These are phyloP conservation scores for Lordiphosa mommai DNA, from an alignment of 1,140 invertebrate species.

Conservation along the genomic window DNA sequence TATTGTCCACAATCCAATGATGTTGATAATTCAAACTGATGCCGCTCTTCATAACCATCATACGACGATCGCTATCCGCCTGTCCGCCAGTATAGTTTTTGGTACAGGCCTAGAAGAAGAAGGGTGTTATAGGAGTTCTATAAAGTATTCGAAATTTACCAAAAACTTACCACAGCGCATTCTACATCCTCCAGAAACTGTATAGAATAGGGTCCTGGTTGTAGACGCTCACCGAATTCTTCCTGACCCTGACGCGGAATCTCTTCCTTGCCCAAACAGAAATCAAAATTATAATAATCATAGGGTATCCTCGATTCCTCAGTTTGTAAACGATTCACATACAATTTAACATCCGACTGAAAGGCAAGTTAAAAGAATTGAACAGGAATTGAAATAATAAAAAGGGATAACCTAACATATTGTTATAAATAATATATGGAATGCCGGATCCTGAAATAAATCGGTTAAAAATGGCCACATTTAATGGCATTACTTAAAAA, in stretches of 20 bases:
- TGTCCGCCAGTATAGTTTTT: slow-evolving; percentile 87
- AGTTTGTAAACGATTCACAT: slow-evolving; percentile 97
- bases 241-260: slow-evolving; percentile 98
- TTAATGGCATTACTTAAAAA: no score
- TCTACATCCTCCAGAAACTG: slow-evolving; percentile 86
- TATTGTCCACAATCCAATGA: slow-evolving; percentile 99
- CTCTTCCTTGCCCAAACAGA: slow-evolving; percentile 88
- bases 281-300: slow-evolving; percentile 99
- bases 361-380: slow-evolving; percentile 6
- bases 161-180: slow-evolving; percentile 83
- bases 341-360: slow-evolving; percentile 82
- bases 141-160: background rate
- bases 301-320: slow-evolving; percentile 98
- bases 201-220: slow-evolving; percentile 93
- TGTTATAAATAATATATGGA: no score
- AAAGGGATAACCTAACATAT: no score
- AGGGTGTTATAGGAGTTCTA: background rate
- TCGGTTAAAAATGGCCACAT: no score
- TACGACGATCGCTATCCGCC: slow-evolving; percentile 84
- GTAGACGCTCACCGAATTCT: slow-evolving; percentile 98
- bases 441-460: no score
- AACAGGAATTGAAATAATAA: slow-evolving; percentile 1
- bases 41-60: slow-evolving; percentile 92
- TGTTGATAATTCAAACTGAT: slow-evolving; percentile 99
- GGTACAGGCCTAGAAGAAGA: slow-evolving; percentile 80